Conservation (phyloP, 92 coral and sea anemone species). For the Scolanthus callimorphus region DNA sequence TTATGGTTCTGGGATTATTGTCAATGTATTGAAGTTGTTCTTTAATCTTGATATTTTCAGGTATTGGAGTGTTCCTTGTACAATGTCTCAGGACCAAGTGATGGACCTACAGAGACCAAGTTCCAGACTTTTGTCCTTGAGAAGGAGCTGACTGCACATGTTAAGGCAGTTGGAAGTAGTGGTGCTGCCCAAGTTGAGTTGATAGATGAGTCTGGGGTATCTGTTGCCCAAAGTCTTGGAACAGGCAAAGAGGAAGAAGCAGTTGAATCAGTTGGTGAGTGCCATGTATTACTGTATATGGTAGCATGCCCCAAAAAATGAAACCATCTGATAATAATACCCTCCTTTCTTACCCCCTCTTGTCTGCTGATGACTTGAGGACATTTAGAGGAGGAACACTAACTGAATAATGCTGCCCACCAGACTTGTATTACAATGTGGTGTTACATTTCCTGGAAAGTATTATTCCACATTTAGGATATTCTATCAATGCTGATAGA, state of each 20-base stretch:
- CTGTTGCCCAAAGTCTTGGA: constrained; percentile 17
- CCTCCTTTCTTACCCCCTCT: background rate
- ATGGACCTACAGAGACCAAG: constrained; percentile 10
- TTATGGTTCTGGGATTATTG: too few relatives aligned
- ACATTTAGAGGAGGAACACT: constrained; percentile 31
- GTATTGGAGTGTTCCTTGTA: constrained; percentile 46
- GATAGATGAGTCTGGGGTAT: constrained; percentile 31
- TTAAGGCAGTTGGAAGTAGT: constrained; percentile 17
- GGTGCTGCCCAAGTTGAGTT: constrained; percentile 60
- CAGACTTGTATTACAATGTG: constrained; percentile 23
- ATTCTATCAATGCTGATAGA: too few relatives aligned
- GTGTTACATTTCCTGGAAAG: background rate
- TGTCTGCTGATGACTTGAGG: background rate
- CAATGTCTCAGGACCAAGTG: constrained; percentile 7
- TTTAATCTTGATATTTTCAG: too few relatives aligned
- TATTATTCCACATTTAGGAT: background rate
- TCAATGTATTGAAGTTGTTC: too few relatives aligned
- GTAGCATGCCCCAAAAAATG: too few relatives aligned
- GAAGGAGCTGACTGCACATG: constrained; percentile 41
- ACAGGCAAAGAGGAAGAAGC: background rate
- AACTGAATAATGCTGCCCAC: constrained; percentile 42
- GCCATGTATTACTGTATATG: too few relatives aligned
- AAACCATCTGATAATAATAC: too few relatives aligned
- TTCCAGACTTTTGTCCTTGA: constrained; percentile 58
- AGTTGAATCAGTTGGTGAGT: too few relatives aligned